These are phyloP conservation scores for Holothuria glaberrima DNA, from an alignment of 35 echinoderm and acorn worm species.

Conservation along the genomic window DNA sequence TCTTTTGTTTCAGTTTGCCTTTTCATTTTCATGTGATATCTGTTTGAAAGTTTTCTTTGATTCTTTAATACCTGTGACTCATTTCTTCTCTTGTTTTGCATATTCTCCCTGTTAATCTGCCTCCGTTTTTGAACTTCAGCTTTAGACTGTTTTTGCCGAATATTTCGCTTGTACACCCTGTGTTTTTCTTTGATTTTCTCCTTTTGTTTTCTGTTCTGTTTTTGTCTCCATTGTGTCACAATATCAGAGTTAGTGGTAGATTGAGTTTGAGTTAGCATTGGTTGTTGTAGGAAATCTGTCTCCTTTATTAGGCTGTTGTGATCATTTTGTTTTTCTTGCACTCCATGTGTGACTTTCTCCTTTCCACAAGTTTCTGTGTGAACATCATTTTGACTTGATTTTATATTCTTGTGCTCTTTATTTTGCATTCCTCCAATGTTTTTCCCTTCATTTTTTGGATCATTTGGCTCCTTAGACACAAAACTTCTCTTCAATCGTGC, in stretches of 20 bases:
- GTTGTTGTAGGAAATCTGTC: background rate
- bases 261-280: background rate
- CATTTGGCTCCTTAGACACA: too few relatives aligned
- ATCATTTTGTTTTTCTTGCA: too few relatives aligned
- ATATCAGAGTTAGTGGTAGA: background rate
- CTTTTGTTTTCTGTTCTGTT: background rate
- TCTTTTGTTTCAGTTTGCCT: conserved; percentile 32
- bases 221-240: background rate
- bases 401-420: too few relatives aligned
- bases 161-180: background rate
- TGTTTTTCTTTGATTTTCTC: background rate
- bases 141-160: background rate
- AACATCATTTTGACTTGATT: too few relatives aligned
- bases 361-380: too few relatives aligned
- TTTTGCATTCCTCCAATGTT: too few relatives aligned
- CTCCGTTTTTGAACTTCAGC: background rate
- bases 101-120: background rate
- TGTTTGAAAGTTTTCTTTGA: background rate
- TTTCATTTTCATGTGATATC: background rate
- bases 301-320: background rate
- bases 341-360: too few relatives aligned
- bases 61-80: background rate
- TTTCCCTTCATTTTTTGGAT: too few relatives aligned
- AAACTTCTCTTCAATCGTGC: too few relatives aligned
- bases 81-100: background rate